Percentiles rank a stretch among this genome's conserved stretches.
Evolutionary conservation across 2,113 vertebrate species (phyloP).

Genomic region (Cnemophilus loriae): DNA sequence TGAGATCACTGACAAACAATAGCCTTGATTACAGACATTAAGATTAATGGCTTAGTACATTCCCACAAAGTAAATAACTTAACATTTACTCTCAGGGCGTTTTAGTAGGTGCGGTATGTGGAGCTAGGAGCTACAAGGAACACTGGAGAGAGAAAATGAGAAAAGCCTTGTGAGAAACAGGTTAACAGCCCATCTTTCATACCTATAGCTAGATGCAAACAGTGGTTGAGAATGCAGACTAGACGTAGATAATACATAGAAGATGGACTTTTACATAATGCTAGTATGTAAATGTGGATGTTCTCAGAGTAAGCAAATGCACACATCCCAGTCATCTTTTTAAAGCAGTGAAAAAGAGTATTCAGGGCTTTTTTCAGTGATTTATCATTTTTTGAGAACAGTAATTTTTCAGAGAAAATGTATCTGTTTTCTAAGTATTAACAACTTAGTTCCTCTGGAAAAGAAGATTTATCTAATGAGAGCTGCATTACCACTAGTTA

Average conservation of each 20-base stretch:
- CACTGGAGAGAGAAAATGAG: neutral
- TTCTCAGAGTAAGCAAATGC: neutral
- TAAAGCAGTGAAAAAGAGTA: neutral
- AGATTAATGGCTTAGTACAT: slow-evolving; percentile 45
- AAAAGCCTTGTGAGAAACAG: neutral
- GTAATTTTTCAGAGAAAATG: neutral
- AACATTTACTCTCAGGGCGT: slow-evolving; percentile 61
- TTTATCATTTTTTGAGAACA: neutral
- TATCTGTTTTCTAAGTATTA: neutral
- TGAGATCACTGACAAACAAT: slow-evolving; percentile 47
- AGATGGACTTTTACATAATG: neutral
- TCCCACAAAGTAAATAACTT: slow-evolving; percentile 67
- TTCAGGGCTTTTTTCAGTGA: neutral
- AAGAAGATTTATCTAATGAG: neutral
- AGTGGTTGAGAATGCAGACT: neutral
- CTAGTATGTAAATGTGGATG: neutral
- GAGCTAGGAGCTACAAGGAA: neutral
- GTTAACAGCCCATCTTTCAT: neutral
- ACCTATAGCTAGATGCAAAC: neutral
- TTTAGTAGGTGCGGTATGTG: neutral
- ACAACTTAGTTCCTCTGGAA: neutral
- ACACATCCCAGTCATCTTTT: neutral
- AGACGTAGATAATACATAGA: neutral
- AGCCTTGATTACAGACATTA: neutral
- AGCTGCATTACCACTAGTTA: neutral